phyloP scores from a whole-genome alignment of 2,797 vertebrate genomes.

The Sebastes reedi region DNA sequence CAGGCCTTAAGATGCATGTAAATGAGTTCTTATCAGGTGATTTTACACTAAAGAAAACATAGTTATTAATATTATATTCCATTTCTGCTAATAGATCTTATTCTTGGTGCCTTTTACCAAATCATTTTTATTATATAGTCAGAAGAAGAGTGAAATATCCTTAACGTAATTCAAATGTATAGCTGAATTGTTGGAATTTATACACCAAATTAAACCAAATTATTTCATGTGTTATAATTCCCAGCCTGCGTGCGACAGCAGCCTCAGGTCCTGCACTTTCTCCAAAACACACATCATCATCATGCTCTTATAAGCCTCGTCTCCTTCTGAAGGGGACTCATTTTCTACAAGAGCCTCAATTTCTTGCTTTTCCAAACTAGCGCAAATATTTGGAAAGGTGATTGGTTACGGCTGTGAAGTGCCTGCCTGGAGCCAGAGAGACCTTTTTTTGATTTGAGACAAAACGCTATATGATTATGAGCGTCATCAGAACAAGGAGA shows the following conservation, averaged over 20 bases:
- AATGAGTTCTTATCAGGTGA: not conserved
- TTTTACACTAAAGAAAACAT: too few relatives aligned
- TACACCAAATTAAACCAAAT: constrained; percentile 46
- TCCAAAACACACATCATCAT: constrained; percentile 49
- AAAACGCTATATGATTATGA: constrained; percentile 66
- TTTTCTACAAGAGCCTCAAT: constrained; percentile 85
- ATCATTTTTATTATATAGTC: not conserved
- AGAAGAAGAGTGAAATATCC: constrained; percentile 10
- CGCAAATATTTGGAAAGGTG: constrained; percentile 87
- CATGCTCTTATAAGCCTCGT: constrained; percentile 60
- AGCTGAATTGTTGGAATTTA: constrained; percentile 29
- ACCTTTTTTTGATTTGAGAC: constrained; percentile 67
- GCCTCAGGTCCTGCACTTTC: constrained; percentile 40
- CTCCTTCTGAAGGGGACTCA: constrained; percentile 75
- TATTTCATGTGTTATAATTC: constrained; percentile 32
- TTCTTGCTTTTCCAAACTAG: constrained; percentile 80
- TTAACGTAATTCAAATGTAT: constrained; percentile 6
- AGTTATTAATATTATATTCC: too few relatives aligned
- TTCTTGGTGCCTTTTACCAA: not conserved
- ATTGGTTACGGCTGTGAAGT: constrained; percentile 77
- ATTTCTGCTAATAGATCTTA: not conserved
- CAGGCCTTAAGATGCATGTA: not conserved
- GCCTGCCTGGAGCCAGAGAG: constrained; percentile 69
- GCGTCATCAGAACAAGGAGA: constrained; percentile 45
- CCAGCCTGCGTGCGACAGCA: not conserved